These are phyloP conservation scores for Euschistus heros DNA, from an alignment of 1,140 invertebrate species.

Conservation along the genomic window DNA sequence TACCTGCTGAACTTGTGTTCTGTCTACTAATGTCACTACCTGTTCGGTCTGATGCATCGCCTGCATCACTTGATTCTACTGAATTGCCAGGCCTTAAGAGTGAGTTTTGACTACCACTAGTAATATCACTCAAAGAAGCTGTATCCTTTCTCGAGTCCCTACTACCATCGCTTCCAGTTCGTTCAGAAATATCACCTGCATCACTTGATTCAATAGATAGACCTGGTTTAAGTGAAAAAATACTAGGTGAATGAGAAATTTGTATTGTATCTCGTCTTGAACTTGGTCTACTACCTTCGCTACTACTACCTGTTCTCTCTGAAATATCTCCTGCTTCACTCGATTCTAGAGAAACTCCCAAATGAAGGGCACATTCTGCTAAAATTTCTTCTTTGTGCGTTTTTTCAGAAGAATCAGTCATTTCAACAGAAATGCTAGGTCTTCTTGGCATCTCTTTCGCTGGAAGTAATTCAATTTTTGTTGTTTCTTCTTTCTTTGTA, in stretches of 20 bases:
- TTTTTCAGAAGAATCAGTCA: slow-evolving; percentile 27
- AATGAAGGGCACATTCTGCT: slow-evolving; percentile 21
- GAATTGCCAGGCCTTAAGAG: slow-evolving; percentile 40
- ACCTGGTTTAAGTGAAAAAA: slow-evolving; percentile 28
- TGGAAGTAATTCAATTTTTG: slow-evolving; percentile 28
- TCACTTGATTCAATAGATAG: slow-evolving; percentile 30
- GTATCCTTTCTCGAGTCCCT: slow-evolving; percentile 31
- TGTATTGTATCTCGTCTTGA: slow-evolving; percentile 29
- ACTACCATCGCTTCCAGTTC: slow-evolving; percentile 29
- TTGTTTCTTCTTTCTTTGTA: slow-evolving; percentile 21
- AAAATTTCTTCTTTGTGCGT: slow-evolving; percentile 8
- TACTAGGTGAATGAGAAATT: slow-evolving; percentile 29
- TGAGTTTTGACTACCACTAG: slow-evolving; percentile 29
- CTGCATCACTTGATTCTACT: slow-evolving; percentile 49
- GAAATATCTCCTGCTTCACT: slow-evolving; percentile 46
- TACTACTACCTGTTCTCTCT: slow-evolving; percentile 38
- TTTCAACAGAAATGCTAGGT: slow-evolving; percentile 32
- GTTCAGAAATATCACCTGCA: slow-evolving; percentile 26
- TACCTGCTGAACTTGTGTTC: slow-evolving; percentile 36
- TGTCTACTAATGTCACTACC: slow-evolving; percentile 37
- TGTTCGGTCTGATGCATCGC: slow-evolving; percentile 44
- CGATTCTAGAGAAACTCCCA: slow-evolving; percentile 48
- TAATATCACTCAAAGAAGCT: slow-evolving; percentile 30
- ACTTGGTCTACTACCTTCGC: slow-evolving; percentile 30
- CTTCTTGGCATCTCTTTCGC: slow-evolving; percentile 28